Conservation (phyloP, 92 coral and sea anemone genomes). For the Virgularia gustaviana region DNA sequence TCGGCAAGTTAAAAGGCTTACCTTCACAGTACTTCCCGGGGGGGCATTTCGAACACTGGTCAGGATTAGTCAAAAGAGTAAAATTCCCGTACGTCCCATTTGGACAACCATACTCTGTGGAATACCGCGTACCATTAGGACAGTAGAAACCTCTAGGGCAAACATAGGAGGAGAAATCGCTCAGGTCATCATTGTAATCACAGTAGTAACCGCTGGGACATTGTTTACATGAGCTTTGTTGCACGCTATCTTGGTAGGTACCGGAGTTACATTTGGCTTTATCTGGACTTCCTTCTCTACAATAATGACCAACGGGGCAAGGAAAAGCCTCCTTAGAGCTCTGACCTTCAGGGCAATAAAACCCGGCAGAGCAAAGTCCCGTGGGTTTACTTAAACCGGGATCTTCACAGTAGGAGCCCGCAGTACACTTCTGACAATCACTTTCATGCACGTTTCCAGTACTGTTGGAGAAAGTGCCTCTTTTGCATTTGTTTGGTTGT, state of each 20-base stretch:
- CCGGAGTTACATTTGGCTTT: slow-evolving; percentile 85
- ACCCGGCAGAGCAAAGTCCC: slow-evolving; percentile 76
- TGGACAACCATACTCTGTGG: slow-evolving; percentile 87
- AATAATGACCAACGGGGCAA: slow-evolving; percentile 79
- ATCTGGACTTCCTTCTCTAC: slow-evolving; percentile 71
- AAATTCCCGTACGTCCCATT: slow-evolving; percentile 85
- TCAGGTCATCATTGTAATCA: slow-evolving; percentile 72
- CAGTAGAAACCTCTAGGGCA: slow-evolving; percentile 92
- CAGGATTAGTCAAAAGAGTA: slow-evolving; percentile 63
- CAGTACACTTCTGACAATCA: slow-evolving; percentile 63
- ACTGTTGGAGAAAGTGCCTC: slow-evolving; percentile 78
- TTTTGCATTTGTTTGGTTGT: slow-evolving; percentile 66
- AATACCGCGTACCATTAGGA: slow-evolving; percentile 88
- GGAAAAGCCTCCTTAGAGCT: slow-evolving; percentile 40
- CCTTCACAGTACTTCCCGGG: slow-evolving; percentile 91
- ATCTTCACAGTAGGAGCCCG: slow-evolving; percentile 76
- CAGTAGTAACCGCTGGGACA: slow-evolving; percentile 94
- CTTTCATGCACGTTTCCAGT: slow-evolving; percentile 65
- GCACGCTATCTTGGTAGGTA: slow-evolving; percentile 79
- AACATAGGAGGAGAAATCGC: slow-evolving; percentile 57
- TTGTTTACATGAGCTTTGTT: slow-evolving; percentile 71
- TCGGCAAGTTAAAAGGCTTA: too few species aligned
- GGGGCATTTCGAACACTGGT: slow-evolving; percentile 80
- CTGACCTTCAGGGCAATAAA: slow-evolving; percentile 75
- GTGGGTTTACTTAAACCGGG: slow-evolving; percentile 67